phyloP scores from a whole-genome alignment of 2,888 invertebrate genomes.

The Micoletzkya japonica region DNA sequence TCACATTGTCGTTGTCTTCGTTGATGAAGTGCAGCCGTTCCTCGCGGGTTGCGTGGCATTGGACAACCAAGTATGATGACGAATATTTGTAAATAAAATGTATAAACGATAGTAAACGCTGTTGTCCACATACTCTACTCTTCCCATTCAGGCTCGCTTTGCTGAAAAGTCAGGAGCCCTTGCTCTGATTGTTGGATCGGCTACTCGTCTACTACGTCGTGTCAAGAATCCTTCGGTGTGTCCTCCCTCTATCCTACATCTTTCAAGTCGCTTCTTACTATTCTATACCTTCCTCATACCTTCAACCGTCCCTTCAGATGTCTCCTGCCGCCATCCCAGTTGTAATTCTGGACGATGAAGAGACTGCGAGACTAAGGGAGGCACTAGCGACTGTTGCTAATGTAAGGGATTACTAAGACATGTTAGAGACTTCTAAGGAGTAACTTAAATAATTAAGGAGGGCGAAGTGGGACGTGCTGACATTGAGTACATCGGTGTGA shows the following conservation, averaged over 20 bases:
- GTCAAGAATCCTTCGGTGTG: background rate
- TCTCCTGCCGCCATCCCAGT: constrained; percentile 46
- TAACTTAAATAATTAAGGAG: background rate
- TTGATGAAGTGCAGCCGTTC: constrained; percentile 51
- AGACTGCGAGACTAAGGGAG: constrained; percentile 39
- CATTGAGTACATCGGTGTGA: constrained; percentile 26
- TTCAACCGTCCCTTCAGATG: constrained; percentile 37
- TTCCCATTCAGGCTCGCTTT: constrained; percentile 45
- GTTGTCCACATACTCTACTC: background rate
- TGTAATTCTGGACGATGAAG: constrained; percentile 46
- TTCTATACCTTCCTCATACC: background rate
- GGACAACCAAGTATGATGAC: constrained; percentile 42
- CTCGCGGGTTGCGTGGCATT: constrained; percentile 50
- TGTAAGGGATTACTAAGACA: constrained; percentile 4
- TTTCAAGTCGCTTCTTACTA: background rate
- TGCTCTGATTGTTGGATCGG: constrained; percentile 48
- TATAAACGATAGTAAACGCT: background rate
- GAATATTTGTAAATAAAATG: background rate
- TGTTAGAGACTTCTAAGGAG: background rate
- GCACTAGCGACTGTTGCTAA: constrained; percentile 32
- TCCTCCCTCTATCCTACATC: background rate
- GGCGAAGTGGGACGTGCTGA: constrained; percentile 18
- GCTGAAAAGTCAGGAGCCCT: constrained; percentile 52
- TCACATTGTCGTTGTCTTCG: constrained; percentile 51
- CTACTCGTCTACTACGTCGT: constrained; percentile 32